Percentiles rank a stretch among this genome's conserved stretches.
Conservation (phyloP, 1,140 invertebrate genomes). For the Zaprionus vittiger region DNA sequence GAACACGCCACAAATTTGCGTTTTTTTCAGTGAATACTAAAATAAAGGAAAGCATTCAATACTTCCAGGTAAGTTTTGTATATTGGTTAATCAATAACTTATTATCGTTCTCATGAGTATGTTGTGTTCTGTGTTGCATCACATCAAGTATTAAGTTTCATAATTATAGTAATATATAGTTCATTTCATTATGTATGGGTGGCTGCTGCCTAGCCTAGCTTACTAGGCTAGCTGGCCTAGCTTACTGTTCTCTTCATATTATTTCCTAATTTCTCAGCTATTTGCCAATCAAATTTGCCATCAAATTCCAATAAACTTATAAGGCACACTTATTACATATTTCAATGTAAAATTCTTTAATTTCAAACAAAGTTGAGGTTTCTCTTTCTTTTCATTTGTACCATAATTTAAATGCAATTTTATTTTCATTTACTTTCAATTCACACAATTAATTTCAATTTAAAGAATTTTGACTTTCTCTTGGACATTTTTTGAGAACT, state of each 20-base stretch:
- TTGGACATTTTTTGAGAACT: slow-evolving; percentile 10
- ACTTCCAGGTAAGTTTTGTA: no score
- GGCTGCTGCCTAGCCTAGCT: slow-evolving; percentile 43
- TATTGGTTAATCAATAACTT: slow-evolving; percentile 10
- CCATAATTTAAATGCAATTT: slow-evolving; percentile 80
- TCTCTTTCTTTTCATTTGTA: slow-evolving; percentile 54
- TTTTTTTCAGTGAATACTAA: no score
- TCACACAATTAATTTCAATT: slow-evolving; percentile 63
- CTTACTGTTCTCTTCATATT: neutral
- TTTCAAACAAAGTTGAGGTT: slow-evolving; percentile 59
- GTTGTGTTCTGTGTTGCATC: slow-evolving; percentile 23
- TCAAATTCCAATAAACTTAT: slow-evolving; percentile 28
- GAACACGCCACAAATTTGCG: no score
- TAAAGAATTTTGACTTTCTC: slow-evolving; percentile 61
- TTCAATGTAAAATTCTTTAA: slow-evolving; percentile 68
- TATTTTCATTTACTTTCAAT: slow-evolving; percentile 36
- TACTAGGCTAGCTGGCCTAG: no score
- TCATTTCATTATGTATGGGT: slow-evolving; percentile 57
- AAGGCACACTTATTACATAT: slow-evolving; percentile 69
- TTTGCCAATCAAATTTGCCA: slow-evolving; percentile 41
- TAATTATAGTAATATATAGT: slow-evolving; percentile 37
- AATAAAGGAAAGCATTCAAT: no score
- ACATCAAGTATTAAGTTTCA: slow-evolving; percentile 7
- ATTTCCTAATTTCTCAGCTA: slow-evolving; percentile 7
- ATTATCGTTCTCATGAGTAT: slow-evolving; percentile 56